Conservation (phyloP, 2,797 vertebrate species). For the Siniperca obscura region DNA sequence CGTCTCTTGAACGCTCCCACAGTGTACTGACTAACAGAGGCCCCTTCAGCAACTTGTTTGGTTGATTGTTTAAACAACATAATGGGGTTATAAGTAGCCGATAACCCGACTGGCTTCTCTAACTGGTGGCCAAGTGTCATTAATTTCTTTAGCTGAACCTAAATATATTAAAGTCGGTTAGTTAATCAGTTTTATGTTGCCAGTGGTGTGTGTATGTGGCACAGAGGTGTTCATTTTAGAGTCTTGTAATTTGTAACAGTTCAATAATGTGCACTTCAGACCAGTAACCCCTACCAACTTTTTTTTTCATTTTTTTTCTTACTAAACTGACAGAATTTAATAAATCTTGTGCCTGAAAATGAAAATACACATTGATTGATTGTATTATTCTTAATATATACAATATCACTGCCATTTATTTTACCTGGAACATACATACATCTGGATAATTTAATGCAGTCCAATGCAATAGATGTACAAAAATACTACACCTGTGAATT, state of each 20-base stretch:
- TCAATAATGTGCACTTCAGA: not conserved
- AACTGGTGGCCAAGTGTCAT: not conserved
- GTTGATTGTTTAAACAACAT: slow-evolving; percentile 27
- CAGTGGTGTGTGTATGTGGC: not conserved
- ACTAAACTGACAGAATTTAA: not conserved
- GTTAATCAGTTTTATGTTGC: not conserved
- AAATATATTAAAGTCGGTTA: not conserved
- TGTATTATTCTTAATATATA: not conserved
- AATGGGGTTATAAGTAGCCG: not conserved
- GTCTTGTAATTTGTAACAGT: not conserved
- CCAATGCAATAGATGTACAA: not conserved
- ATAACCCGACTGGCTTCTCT: not conserved
- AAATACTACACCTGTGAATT: not conserved
- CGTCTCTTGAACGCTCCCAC: slow-evolving; percentile 69
- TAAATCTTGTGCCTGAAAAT: not conserved
- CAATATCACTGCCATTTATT: not conserved
- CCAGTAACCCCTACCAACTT: not conserved
- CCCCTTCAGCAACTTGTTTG: slow-evolving; percentile 3
- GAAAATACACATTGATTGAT: not conserved
- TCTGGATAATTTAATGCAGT: not conserved
- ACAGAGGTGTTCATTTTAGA: not conserved
- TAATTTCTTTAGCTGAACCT: not conserved
- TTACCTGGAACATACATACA: not conserved
- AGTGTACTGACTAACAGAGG: not conserved
- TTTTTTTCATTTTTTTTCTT: not conserved